phyloP scores from a whole-genome alignment of 2,888 invertebrate species.

The Polietes domitor region DNA sequence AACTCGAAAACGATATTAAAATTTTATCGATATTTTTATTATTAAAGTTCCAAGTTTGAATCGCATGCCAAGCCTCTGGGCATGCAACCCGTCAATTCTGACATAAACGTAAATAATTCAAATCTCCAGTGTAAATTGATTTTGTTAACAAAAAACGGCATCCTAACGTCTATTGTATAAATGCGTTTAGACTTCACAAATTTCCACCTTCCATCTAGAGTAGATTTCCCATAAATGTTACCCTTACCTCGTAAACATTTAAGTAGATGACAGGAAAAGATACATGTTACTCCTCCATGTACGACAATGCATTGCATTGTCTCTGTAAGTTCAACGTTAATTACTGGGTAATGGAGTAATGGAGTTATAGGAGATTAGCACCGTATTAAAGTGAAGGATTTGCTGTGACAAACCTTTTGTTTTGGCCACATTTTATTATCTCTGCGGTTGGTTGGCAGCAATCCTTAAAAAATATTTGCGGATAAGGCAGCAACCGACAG shows the following conservation, averaged over 20 bases:
- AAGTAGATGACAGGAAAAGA: neutral
- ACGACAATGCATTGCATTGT: neutral
- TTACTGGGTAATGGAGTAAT: constrained; percentile 57
- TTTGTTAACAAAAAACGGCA: no score
- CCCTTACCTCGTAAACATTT: constrained; percentile 10
- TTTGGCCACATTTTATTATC: constrained; percentile 65
- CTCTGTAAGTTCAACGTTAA: constrained; percentile 23
- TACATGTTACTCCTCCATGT: constrained; percentile 7
- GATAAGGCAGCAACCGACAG: constrained; percentile 54
- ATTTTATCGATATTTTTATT: no score
- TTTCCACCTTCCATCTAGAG: no score
- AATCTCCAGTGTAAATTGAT: no score
- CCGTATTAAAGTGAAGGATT: constrained; percentile 56
- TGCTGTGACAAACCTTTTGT: constrained; percentile 54
- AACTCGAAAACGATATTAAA: no score
- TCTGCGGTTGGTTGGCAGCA: constrained; percentile 49
- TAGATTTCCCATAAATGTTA: neutral
- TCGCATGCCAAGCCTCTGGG: no score
- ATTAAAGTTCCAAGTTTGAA: no score
- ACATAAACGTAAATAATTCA: no score
- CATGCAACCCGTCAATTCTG: no score
- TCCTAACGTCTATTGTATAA: no score
- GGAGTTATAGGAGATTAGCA: constrained; percentile 61
- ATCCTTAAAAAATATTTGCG: constrained; percentile 54
- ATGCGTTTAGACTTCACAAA: no score